Evolutionary conservation across 2,888 invertebrate species (phyloP).

Genomic region (Drosophila fungiperda): DNA sequence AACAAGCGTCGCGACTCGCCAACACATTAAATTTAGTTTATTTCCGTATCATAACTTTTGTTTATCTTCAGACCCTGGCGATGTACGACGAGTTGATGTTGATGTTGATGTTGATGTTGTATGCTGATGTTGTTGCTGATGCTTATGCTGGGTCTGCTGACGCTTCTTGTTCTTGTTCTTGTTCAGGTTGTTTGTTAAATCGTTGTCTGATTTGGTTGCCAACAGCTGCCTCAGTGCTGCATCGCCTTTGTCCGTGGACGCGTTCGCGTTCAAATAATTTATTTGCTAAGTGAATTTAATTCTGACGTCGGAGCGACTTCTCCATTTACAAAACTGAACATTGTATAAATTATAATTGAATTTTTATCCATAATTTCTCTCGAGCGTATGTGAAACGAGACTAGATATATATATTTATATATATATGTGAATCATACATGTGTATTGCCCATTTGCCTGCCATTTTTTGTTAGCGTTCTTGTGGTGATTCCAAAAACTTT

Average conservation of each 20-base stretch:
- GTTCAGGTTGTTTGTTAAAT: conserved; percentile 21
- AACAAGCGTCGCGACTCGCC: conserved; percentile 51
- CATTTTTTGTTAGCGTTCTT: conserved; percentile 40
- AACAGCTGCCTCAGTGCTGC: conserved; percentile 45
- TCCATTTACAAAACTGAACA: conserved; percentile 3
- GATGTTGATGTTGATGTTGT: background rate
- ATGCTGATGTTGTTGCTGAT: background rate
- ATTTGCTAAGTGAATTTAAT: conserved; percentile 41
- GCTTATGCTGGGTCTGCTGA: conserved; percentile 23
- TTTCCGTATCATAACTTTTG: conserved; percentile 78
- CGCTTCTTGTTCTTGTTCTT: conserved; percentile 1
- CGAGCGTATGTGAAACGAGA: conserved; percentile 1
- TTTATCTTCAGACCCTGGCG: conserved; percentile 56
- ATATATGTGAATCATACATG: background rate
- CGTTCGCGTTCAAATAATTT: conserved; percentile 26
- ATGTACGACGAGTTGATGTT: background rate
- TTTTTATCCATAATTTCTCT: conserved; percentile 23
- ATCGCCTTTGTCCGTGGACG: conserved; percentile 52
- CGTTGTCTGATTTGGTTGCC: conserved; percentile 16
- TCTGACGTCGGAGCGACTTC: conserved; percentile 6
- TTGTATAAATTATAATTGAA: conserved; percentile 5
- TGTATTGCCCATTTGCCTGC: conserved; percentile 21
- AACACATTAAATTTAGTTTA: conserved; percentile 71
- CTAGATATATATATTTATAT: conserved; percentile 4
- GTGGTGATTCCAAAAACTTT: conserved; percentile 43